Percentiles rank a stretch among this genome's conserved stretches.
These are phyloP conservation scores for Caenorhabditis angaria DNA, from an alignment of 2,888 invertebrate species.

Conservation along the genomic window DNA sequence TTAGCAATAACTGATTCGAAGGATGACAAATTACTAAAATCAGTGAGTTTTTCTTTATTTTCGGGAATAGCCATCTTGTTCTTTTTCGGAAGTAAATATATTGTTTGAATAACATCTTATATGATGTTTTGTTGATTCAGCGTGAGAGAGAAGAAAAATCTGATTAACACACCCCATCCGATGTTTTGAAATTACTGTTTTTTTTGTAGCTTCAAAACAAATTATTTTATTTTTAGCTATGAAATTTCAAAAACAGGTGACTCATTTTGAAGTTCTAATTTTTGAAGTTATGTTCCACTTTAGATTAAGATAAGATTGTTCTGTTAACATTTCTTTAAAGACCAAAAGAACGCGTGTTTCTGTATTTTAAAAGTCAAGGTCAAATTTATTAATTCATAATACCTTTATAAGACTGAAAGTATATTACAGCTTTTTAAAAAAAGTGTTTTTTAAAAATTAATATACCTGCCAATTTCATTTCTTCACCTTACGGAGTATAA, in stretches of 20 bases:
- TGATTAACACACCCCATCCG: slow-evolving; percentile 22
- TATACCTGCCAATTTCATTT: no score
- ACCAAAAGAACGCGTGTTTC: background rate
- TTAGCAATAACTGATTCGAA: slow-evolving; percentile 46
- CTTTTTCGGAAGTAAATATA: background rate
- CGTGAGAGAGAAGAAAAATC: slow-evolving; percentile 21
- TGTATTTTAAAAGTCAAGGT: background rate
- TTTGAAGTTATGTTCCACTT: no score
- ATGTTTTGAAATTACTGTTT: background rate
- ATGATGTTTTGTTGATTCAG: slow-evolving; percentile 28
- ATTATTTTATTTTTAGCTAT: background rate
- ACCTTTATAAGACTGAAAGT: no score
- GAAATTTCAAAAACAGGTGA: slow-evolving; percentile 5
- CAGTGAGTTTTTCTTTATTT: no score
- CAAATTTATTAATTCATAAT: background rate
- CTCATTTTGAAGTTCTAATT: no score
- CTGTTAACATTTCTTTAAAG: background rate
- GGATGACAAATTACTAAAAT: slow-evolving; percentile 35
- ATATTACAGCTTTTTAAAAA: no score
- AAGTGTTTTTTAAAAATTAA: no score
- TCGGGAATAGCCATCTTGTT: no score
- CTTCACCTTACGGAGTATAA: no score
- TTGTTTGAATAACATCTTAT: background rate
- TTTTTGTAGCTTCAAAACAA: background rate
- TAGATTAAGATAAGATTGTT: background rate